Percentiles rank a stretch among this genome's conserved stretches.
Conservation (phyloP, 1,140 invertebrate species). For the Penaeus vannamei region DNA sequence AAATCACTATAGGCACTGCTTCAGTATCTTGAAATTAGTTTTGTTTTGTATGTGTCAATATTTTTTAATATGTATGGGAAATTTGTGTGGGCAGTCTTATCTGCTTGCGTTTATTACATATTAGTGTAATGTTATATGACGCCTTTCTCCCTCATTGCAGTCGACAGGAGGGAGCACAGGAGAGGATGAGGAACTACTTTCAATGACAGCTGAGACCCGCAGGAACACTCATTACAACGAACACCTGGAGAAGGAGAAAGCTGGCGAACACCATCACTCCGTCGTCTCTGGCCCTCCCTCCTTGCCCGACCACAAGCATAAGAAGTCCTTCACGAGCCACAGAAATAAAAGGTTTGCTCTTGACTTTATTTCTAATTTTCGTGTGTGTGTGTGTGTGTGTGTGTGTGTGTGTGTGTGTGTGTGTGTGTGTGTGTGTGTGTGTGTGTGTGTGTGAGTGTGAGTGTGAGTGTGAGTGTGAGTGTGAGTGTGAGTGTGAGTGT, state of each 20-base stretch:
- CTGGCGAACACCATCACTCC: conserved; percentile 66
- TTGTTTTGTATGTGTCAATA: neutral
- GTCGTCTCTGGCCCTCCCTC: conserved; percentile 5
- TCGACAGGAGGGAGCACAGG: conserved; percentile 79
- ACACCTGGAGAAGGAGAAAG: conserved; percentile 70
- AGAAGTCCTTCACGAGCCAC: conserved; percentile 62
- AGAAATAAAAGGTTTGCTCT: conserved; percentile 67
- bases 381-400: neutral
- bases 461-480: no score
- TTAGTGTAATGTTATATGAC: neutral
- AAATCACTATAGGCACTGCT: neutral
- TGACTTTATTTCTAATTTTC: conserved; percentile 1
- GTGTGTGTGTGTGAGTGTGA: no score
- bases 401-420: neutral
- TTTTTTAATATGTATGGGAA: no score
- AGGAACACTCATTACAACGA: conserved; percentile 76
- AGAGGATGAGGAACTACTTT: conserved; percentile 75
- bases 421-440: neutral
- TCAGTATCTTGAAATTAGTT: neutral
- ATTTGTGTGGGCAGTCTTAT: no score
- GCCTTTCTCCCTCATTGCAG: conserved; percentile 70
- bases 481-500: no score
- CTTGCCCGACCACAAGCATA: conserved; percentile 56
- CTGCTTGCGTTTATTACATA: no score
- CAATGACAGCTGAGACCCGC: conserved; percentile 71